A percentile compares a stretch with the other conserved stretches of the same genome.
Evolutionary conservation across 2,113 vertebrate species (phyloP).

Genomic region (Pygoscelis antarcticus): DNA sequence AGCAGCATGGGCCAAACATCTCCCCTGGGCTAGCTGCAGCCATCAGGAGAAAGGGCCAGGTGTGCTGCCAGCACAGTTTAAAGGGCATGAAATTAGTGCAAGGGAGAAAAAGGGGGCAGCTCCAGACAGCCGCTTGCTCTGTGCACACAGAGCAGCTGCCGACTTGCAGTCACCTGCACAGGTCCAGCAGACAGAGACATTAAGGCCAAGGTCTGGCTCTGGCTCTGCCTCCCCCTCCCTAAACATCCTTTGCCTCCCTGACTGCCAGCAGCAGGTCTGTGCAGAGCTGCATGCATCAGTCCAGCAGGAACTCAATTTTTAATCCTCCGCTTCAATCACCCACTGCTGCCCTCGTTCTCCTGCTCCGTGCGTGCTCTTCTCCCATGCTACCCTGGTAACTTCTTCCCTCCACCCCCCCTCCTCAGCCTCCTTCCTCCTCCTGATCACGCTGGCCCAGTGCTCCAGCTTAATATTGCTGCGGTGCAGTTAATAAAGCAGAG

Average conservation of each 20-base stretch:
- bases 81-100: neutral
- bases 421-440: neutral
- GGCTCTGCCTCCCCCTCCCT: neutral
- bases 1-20: neutral
- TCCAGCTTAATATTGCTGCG: slow-evolving; percentile 33
- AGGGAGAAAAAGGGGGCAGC: neutral
- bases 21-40: neutral
- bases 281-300: neutral
- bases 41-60: neutral
- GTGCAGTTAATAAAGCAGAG: slow-evolving; percentile 46
- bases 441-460: neutral
- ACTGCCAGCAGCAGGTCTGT: neutral
- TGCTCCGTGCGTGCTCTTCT: neutral
- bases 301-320: neutral
- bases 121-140: neutral
- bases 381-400: neutral
- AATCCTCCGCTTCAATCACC: neutral
- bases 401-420: neutral
- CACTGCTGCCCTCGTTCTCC: neutral
- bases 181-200: neutral
- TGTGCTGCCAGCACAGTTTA: neutral
- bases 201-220: neutral
- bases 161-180: neutral
- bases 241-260: neutral
- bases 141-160: neutral